Conservation (phyloP, 2,797 vertebrate species). For the Malurus leucopterus region DNA sequence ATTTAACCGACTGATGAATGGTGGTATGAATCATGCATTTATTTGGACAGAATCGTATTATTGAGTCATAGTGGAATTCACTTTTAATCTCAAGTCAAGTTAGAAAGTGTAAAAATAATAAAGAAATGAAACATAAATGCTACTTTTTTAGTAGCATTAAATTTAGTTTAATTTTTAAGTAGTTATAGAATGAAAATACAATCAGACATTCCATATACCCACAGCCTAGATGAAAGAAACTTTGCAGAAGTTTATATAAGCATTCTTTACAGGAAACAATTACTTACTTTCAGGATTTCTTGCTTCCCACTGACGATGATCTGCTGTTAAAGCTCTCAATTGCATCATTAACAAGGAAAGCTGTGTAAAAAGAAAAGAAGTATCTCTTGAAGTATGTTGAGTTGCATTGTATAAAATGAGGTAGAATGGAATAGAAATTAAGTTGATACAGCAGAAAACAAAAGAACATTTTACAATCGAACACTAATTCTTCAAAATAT, state of each 20-base stretch:
- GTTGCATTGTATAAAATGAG: not conserved
- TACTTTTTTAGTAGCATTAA: not conserved
- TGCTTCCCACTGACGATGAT: slow-evolving; percentile 47
- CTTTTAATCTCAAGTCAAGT: not conserved
- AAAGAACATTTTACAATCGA: not conserved
- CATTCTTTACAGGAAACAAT: not conserved
- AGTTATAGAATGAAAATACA: not conserved
- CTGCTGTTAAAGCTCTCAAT: slow-evolving; percentile 46
- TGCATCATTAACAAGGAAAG: slow-evolving; percentile 42
- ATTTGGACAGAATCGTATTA: not conserved
- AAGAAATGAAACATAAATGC: not conserved
- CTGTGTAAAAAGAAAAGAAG: slow-evolving; percentile 46
- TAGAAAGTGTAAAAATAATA: not conserved
- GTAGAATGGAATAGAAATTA: not conserved
- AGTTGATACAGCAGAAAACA: not conserved
- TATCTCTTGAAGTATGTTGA: not conserved
- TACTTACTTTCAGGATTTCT: slow-evolving; percentile 69
- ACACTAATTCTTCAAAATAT: not conserved
- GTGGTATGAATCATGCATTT: not conserved
- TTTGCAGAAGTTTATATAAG: not conserved
- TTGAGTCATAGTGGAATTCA: not conserved
- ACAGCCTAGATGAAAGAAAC: not conserved
- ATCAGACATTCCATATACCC: not conserved
- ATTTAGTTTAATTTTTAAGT: not conserved
- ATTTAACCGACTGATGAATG: not conserved